Evolutionary conservation across 2,113 vertebrate species (phyloP).

Genomic region (Lophotis ruficrista): DNA sequence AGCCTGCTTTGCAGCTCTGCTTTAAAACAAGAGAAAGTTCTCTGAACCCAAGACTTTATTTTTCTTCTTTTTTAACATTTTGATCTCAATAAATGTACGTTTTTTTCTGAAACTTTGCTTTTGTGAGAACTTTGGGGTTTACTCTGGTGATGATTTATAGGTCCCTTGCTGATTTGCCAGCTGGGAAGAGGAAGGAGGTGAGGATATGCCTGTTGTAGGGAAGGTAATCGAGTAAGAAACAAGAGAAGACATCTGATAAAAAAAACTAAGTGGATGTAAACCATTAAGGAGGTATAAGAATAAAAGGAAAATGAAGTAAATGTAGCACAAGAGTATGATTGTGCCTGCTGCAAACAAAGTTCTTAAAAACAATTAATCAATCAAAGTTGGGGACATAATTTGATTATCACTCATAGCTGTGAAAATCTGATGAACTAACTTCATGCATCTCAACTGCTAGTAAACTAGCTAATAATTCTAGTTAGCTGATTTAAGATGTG

Average conservation of each 20-base stretch:
- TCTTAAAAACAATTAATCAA: background rate
- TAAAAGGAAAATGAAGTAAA: background rate
- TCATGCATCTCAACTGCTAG: background rate
- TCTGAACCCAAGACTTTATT: background rate
- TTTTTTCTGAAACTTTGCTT: background rate
- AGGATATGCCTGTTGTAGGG: background rate
- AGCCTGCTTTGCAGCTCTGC: background rate
- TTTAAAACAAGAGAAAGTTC: background rate
- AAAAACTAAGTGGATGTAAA: background rate
- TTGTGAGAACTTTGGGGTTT: background rate
- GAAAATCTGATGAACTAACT: background rate
- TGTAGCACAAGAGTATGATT: background rate
- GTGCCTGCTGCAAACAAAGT: background rate
- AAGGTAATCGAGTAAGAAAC: background rate
- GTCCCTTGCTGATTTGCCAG: background rate
- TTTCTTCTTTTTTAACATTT: background rate
- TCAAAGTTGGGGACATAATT: background rate
- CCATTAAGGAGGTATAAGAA: background rate
- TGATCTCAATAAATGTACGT: background rate
- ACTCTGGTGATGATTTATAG: background rate
- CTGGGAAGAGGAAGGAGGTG: background rate
- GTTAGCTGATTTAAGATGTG: background rate
- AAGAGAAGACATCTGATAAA: background rate
- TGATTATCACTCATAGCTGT: background rate
- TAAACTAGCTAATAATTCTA: background rate